A percentile compares a stretch with the other conserved stretches of the same genome.
phyloP scores from a whole-genome alignment of 2,888 invertebrate genomes.

The Bellardia bayeri region DNA sequence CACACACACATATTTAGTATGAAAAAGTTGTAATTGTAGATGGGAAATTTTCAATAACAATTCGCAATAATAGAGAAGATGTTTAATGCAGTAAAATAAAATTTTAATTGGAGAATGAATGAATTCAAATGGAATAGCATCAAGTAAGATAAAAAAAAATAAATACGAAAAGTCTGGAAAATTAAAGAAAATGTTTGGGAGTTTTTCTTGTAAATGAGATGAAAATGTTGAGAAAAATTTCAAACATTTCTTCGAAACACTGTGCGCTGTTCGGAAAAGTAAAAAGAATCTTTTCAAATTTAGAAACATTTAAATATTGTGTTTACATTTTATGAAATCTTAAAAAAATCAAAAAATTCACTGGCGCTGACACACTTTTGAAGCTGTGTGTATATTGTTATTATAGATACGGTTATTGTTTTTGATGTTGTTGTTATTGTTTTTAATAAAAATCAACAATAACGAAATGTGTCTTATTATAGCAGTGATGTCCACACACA shows the following conservation, averaged over 20 bases:
- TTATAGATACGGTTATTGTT: too few species aligned
- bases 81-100: conserved; percentile 67
- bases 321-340: too few species aligned
- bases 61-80: conserved; percentile 46
- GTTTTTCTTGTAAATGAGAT: neutral
- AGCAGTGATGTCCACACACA: too few species aligned
- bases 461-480: too few species aligned
- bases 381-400: too few species aligned
- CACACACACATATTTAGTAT: neutral
- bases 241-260: neutral
- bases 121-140: conserved; percentile 43
- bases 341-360: too few species aligned
- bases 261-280: neutral
- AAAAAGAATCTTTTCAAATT: neutral
- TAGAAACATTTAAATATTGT: too few species aligned
- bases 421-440: too few species aligned
- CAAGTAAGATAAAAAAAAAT: neutral
- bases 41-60: conserved; percentile 54
- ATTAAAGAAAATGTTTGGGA: conserved; percentile 12
- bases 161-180: conserved; percentile 38
- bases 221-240: conserved; percentile 1
- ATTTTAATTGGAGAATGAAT: conserved; percentile 66
- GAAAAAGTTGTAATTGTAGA: conserved; percentile 52
- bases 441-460: too few species aligned
- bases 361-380: too few species aligned